Conservation (phyloP, 2,888 invertebrate genomes). For the Calephelis perditalis region DNA sequence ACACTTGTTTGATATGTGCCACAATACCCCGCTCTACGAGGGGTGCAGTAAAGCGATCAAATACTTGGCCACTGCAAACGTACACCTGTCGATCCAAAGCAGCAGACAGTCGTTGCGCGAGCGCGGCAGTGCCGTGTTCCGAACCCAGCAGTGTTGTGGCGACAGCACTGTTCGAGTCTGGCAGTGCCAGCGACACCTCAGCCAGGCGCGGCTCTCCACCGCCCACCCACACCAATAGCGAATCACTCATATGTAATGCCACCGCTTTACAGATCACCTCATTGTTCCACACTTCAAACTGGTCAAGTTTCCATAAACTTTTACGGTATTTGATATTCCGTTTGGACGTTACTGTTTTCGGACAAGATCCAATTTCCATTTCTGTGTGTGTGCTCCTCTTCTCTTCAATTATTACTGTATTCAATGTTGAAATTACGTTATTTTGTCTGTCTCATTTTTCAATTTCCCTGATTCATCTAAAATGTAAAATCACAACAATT, state of each 20-base stretch:
- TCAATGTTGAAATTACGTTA: no score
- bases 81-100: slow-evolving; percentile 42
- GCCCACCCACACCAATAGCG: slow-evolving; percentile 55
- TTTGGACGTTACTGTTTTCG: slow-evolving; percentile 37
- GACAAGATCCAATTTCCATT: slow-evolving; percentile 1
- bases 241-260: slow-evolving; percentile 45
- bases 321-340: slow-evolving; percentile 41
- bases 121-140: slow-evolving; percentile 32
- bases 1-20: slow-evolving; percentile 45
- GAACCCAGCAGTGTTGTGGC: slow-evolving; percentile 31
- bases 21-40: slow-evolving; percentile 45
- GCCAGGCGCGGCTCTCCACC: slow-evolving; percentile 32
- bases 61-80: slow-evolving; percentile 39
- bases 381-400: not conserved
- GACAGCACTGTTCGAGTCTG: slow-evolving; percentile 28
- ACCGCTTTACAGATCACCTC: slow-evolving; percentile 44
- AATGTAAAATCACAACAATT: no score
- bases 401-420: no score
- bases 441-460: no score
- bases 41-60: slow-evolving; percentile 47
- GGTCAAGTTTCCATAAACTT: slow-evolving; percentile 50
- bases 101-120: slow-evolving; percentile 45
- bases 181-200: slow-evolving; percentile 43
- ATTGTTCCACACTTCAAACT: slow-evolving; percentile 53
- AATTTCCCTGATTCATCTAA: no score